phyloP scores from a whole-genome alignment of 2,888 invertebrate genomes.

The Micoletzkya japonica region DNA sequence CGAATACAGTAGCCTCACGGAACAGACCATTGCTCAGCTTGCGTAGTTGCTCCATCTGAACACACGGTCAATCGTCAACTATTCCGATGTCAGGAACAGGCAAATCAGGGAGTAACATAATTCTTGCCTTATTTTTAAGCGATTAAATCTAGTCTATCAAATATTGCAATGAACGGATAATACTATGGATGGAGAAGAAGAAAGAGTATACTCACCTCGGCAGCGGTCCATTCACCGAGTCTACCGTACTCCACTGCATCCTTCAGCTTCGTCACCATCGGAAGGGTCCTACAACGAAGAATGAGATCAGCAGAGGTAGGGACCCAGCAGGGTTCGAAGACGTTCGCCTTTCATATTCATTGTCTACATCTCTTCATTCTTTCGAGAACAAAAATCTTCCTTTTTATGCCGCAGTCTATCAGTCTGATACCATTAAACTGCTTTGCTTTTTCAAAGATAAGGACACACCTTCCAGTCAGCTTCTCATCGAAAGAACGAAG shows the following conservation, averaged over 20 bases:
- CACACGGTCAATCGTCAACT: no score
- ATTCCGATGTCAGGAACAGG: no score
- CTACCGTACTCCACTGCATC: conserved; percentile 48
- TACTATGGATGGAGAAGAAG: no score
- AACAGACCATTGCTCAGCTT: conserved; percentile 37
- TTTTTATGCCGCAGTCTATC: no score
- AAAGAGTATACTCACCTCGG: conserved; percentile 40
- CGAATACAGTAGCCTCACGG: conserved; percentile 41
- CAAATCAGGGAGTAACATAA: no score
- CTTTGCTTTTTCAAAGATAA: no score
- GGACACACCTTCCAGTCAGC: conserved; percentile 37
- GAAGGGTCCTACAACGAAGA: conserved; percentile 34
- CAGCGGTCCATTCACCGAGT: conserved; percentile 48
- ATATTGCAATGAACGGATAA: neutral
- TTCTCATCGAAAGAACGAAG: conserved; percentile 28
- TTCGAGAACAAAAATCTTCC: no score
- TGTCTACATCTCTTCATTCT: no score
- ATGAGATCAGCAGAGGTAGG: conserved; percentile 40
- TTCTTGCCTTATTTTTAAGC: neutral
- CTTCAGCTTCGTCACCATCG: conserved; percentile 40
- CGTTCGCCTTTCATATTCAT: no score
- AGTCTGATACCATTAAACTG: no score
- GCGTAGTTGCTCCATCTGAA: conserved; percentile 30
- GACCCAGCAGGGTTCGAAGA: neutral
- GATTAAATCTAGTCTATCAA: neutral